Percentiles rank a stretch among this genome's conserved stretches.
Conservation (phyloP, 1,140 invertebrate genomes). For the Branchinecta lindahli region DNA sequence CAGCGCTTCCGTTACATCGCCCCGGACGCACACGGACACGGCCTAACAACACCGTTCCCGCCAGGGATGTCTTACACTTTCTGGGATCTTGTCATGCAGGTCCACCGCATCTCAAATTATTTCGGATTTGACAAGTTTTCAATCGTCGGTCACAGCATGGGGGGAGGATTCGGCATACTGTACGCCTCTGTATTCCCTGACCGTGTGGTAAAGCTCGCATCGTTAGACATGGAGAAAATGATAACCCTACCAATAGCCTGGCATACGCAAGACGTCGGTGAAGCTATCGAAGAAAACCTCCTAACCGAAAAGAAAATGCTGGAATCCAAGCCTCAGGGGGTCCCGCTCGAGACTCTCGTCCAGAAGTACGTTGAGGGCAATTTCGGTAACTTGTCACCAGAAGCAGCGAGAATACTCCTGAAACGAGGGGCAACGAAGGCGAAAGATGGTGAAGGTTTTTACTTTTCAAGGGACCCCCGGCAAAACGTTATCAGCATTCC, state of each 20-base stretch:
- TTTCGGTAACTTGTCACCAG: conserved; percentile 22
- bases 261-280: conserved; percentile 12
- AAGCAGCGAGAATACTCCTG: conserved; percentile 27
- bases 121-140: conserved; percentile 30
- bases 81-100: conserved; percentile 24
- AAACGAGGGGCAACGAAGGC: conserved; percentile 24
- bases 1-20: conserved; percentile 20
- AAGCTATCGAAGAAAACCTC: conserved; percentile 20
- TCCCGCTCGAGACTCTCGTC: conserved; percentile 24
- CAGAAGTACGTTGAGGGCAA: conserved; percentile 23
- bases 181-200: conserved; percentile 29
- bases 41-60: conserved; percentile 27
- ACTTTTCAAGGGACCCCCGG: conserved; percentile 22
- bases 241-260: conserved; percentile 15
- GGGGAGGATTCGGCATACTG: conserved; percentile 27
- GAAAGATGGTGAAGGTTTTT: conserved; percentile 25
- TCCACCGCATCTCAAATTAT: conserved; percentile 27
- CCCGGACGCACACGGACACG: conserved; percentile 31
- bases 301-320: conserved; percentile 21
- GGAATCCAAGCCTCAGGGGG: conserved; percentile 16
- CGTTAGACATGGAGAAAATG: conserved; percentile 27
- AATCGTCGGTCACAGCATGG: conserved; percentile 32
- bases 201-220: conserved; percentile 25
- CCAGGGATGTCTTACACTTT: conserved; percentile 25
- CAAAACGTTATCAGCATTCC: conserved; percentile 19